Evolutionary conservation across 2,113 vertebrate genomes (phyloP).

Genomic region (Indicator maculatus): DNA sequence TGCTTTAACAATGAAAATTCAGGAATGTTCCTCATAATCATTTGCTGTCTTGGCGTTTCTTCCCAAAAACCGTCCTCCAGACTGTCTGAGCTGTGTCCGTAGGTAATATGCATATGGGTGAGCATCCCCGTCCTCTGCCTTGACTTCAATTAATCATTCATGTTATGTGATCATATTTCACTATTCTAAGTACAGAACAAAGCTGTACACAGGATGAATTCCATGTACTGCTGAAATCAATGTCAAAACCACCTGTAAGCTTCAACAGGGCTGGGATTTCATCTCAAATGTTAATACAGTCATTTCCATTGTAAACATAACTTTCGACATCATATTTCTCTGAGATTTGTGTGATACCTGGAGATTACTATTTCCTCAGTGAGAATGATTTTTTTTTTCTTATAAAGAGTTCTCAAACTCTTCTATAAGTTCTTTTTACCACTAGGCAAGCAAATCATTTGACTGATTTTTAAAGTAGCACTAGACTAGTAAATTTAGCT

Average conservation of each 20-base stretch:
- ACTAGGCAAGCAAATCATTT: neutral
- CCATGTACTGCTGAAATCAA: neutral
- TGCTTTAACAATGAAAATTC: slow-evolving; percentile 56
- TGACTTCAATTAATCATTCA: slow-evolving; percentile 21
- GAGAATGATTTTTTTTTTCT: neutral
- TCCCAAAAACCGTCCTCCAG: slow-evolving; percentile 59
- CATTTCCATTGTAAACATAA: neutral
- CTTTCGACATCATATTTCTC: neutral
- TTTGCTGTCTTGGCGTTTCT: slow-evolving; percentile 47
- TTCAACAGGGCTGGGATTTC: neutral
- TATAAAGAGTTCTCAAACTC: neutral
- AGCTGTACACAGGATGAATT: neutral
- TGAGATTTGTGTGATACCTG: neutral
- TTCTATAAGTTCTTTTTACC: neutral
- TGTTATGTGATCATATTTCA: neutral
- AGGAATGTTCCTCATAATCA: slow-evolving; percentile 42
- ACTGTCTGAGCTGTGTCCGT: slow-evolving; percentile 62
- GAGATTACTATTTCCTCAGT: neutral
- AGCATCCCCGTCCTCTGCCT: neutral
- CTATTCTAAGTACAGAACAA: slow-evolving; percentile 8
- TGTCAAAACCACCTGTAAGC: neutral
- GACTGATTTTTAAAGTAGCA: neutral
- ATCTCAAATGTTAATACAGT: neutral
- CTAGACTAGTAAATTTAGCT: neutral
- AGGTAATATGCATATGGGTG: slow-evolving; percentile 16